Percentiles rank a stretch among this genome's conserved stretches.
phyloP scores from a whole-genome alignment of 1,140 invertebrate genomes.

The Zaprionus africanus region DNA sequence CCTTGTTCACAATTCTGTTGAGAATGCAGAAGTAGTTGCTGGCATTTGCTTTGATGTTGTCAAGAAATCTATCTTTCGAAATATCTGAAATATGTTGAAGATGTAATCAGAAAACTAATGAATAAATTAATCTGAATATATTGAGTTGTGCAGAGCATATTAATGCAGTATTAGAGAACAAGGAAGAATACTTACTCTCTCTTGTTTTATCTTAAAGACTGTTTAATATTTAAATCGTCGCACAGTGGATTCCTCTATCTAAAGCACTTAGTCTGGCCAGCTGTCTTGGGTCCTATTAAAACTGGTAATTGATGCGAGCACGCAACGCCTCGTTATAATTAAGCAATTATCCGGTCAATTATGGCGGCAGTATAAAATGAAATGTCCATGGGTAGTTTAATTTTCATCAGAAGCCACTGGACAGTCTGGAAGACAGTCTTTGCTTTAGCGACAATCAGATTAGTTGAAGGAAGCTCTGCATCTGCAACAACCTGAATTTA shows the following conservation, averaged over 20 bases:
- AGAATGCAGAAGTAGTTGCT: constrained; percentile 26
- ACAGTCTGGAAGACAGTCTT: constrained; percentile 34
- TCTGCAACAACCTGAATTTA: constrained; percentile 1
- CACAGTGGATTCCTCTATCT: neutral
- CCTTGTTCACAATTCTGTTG: constrained; percentile 53
- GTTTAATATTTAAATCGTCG: neutral
- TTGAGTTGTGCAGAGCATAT: neutral
- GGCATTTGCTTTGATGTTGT: neutral
- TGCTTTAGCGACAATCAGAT: constrained; percentile 26
- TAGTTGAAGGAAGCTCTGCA: neutral
- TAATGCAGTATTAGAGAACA: neutral
- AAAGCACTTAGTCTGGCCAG: neutral
- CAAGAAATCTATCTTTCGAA: neutral
- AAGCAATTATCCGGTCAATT: constrained; percentile 6
- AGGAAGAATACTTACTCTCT: no score
- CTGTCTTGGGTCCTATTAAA: neutral
- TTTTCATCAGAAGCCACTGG: constrained; percentile 50
- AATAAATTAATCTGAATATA: neutral
- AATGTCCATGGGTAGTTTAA: constrained; percentile 43
- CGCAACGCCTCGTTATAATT: constrained; percentile 5
- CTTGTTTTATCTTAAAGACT: neutral
- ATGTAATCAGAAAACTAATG: neutral
- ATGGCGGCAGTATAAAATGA: neutral
- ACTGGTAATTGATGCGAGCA: constrained; percentile 4
- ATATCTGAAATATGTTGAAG: neutral